Conservation (phyloP, 2,888 invertebrate genomes). For the Polydrusus cervinus region DNA sequence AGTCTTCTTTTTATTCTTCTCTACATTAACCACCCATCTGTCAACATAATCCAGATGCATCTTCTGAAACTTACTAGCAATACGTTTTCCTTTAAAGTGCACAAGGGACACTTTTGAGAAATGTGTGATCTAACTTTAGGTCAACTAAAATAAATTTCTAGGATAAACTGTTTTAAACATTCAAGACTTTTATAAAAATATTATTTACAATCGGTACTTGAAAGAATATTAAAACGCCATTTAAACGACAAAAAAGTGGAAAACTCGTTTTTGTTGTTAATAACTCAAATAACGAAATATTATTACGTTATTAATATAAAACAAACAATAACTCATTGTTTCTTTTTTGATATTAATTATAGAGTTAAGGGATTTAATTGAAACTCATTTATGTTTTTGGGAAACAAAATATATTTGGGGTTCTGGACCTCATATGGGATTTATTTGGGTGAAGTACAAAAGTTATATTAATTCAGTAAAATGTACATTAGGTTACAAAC, state of each 20-base stretch:
- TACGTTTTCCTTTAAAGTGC: constrained; percentile 9
- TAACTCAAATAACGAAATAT: no score
- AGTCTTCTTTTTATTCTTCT: neutral
- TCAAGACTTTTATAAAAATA: constrained; percentile 4
- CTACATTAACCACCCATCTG: neutral
- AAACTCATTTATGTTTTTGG: no score
- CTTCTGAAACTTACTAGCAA: constrained; percentile 1
- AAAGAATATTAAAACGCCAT: neutral
- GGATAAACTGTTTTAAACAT: constrained; percentile 10
- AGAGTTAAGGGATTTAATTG: no score
- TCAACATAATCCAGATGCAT: constrained; percentile 8
- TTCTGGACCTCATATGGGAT: no score
- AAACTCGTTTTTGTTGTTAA: no score
- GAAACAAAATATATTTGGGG: no score
- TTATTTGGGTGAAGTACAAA: no score
- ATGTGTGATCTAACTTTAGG: constrained; percentile 6
- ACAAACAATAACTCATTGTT: no score
- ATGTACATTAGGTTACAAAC: no score
- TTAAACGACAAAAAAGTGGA: neutral
- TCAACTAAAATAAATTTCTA: constrained; percentile 1
- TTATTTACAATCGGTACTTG: neutral
- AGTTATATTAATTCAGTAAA: no score
- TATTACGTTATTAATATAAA: no score
- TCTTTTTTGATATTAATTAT: no score
- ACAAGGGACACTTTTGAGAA: neutral